A percentile compares a stretch with the other conserved stretches of the same genome.
Evolutionary conservation across 2,797 vertebrate species (phyloP).

Genomic region (Etheostoma nigrum): DNA sequence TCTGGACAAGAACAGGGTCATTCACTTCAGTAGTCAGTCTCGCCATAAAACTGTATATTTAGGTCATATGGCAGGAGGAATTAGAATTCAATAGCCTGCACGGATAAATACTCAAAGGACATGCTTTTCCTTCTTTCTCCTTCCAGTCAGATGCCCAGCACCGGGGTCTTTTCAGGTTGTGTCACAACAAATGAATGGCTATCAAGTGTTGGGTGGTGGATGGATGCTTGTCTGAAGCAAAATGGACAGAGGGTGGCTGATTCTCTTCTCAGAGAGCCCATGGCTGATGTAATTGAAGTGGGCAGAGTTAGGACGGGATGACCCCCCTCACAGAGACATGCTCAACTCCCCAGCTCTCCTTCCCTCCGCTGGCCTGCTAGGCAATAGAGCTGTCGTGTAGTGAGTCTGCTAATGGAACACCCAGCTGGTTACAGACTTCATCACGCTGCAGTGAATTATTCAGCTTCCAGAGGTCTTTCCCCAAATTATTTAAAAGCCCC

Average conservation of each 20-base stretch:
- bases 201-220: conserved; percentile 54
- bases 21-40: conserved; percentile 35
- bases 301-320: conserved; percentile 74
- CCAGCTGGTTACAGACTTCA: conserved; percentile 82
- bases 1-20: conserved; percentile 46
- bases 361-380: conserved; percentile 49
- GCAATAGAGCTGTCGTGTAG: conserved; percentile 71
- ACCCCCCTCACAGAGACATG: conserved; percentile 47
- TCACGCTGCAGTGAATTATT: conserved; percentile 85
- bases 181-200: conserved; percentile 38
- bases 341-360: conserved; percentile 52
- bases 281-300: conserved; percentile 81
- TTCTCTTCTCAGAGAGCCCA: conserved; percentile 59
- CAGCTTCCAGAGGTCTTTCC: conserved; percentile 78
- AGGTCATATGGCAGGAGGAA: conserved; percentile 54
- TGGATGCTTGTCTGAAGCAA: conserved; percentile 41
- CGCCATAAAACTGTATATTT: conserved; percentile 53
- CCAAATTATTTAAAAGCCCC: conserved; percentile 85
- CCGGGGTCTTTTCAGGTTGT: conserved; percentile 46
- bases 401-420: conserved; percentile 80
- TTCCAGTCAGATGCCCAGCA: conserved; percentile 32
- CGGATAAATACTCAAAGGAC: conserved; percentile 38
- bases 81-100: conserved; percentile 39
- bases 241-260: conserved; percentile 51
- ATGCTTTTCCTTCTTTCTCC: conserved; percentile 2